A percentile compares a stretch with the other conserved stretches of the same genome.
phyloP scores from a whole-genome alignment of 2,888 invertebrate genomes.

The Nineta flava region DNA sequence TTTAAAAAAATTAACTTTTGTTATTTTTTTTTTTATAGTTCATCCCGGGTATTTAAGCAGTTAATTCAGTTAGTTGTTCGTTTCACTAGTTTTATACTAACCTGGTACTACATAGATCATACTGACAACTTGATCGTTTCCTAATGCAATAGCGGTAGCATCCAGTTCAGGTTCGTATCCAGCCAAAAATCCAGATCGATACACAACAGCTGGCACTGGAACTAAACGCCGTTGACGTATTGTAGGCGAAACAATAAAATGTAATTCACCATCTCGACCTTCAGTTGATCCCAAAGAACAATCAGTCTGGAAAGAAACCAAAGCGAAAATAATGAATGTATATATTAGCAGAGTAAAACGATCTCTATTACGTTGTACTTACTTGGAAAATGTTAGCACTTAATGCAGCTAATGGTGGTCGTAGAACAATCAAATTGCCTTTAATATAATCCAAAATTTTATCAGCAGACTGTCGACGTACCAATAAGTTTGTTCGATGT shows the following conservation, averaged over 20 bases:
- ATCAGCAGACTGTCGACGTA: conserved; percentile 63
- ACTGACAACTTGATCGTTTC: conserved; percentile 53
- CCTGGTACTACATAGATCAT: conserved; percentile 64
- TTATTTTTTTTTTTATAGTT: no score
- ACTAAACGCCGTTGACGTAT: conserved; percentile 64
- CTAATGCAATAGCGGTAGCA: conserved; percentile 67
- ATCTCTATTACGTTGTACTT: conserved; percentile 15
- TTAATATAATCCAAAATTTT: conserved; percentile 61
- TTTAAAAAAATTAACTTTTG: no score
- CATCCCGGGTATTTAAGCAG: no score
- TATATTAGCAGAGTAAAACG: neutral
- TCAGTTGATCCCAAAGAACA: conserved; percentile 56
- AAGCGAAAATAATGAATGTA: neutral
- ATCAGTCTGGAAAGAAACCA: conserved; percentile 47
- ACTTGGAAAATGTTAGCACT: conserved; percentile 70
- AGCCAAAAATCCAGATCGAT: conserved; percentile 58
- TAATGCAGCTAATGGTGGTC: conserved; percentile 64
- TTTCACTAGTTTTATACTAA: neutral
- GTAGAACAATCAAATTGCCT: conserved; percentile 51
- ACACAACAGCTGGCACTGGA: conserved; percentile 71
- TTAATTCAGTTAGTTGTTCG: no score
- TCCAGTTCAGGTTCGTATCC: conserved; percentile 75
- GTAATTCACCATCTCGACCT: conserved; percentile 72
- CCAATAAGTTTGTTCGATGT: conserved; percentile 60
- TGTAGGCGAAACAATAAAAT: conserved; percentile 68